phyloP scores from a whole-genome alignment of 92 coral and sea anemone genomes.

The Umimayanthus kanabou region DNA sequence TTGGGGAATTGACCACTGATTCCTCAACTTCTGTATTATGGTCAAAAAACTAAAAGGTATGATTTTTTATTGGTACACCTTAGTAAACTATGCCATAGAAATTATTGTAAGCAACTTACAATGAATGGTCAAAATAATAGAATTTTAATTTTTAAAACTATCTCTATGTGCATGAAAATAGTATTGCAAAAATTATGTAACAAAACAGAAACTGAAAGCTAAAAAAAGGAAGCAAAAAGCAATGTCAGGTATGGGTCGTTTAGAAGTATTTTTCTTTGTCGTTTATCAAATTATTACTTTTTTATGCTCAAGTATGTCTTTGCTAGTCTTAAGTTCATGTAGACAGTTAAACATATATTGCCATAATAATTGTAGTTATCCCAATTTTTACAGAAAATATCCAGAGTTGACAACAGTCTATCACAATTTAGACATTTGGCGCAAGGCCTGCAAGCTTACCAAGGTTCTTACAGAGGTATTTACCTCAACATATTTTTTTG shows the following conservation, averaged over 20 bases:
- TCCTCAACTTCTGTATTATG: conserved; percentile 21
- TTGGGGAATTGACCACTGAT: conserved; percentile 36
- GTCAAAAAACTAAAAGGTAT: conserved; percentile 31
- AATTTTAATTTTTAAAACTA: conserved; percentile 16
- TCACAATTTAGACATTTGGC: conserved; percentile 32
- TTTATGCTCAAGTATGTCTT: too few relatives aligned
- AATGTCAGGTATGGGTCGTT: neutral
- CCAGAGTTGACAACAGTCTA: neutral
- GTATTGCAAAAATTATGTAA: neutral
- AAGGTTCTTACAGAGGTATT: conserved; percentile 35
- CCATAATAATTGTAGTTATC: neutral
- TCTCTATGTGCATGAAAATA: conserved; percentile 14
- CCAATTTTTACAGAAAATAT: conserved; percentile 17
- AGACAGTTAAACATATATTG: neutral
- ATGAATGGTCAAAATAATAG: neutral
- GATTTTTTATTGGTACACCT: neutral
- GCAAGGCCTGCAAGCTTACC: conserved; percentile 30
- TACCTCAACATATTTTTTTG: neutral
- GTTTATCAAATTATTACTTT: too few relatives aligned
- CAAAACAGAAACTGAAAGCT: conserved; percentile 1
- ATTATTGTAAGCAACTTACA: neutral
- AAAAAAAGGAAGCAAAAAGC: neutral
- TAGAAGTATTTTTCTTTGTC: too few relatives aligned
- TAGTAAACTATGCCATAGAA: neutral
- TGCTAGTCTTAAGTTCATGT: neutral